Base-by-base conservation (phyloP, 2,113 vertebrate genomes). In the Tenebrosternarchus preto region DNA sequence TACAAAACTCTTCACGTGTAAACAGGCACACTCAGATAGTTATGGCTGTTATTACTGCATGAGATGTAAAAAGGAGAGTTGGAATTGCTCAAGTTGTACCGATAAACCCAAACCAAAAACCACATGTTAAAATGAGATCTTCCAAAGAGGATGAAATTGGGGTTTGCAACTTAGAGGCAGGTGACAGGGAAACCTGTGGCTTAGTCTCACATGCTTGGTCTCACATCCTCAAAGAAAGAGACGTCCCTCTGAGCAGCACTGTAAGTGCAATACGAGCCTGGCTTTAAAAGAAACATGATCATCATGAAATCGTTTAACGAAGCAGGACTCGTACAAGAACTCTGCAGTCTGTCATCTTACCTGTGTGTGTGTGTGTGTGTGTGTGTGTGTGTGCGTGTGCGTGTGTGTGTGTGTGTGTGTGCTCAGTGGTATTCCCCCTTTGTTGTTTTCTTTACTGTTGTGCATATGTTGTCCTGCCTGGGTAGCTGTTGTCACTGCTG, bases 221-320 rank as follows among this genome's bases (percentile, higher is more conserved):
- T n/a, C n/a, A n/a, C n/a, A n/a, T n/a, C n/a, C n/a, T n/a, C n/a
- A 11, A 25, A 66, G 76, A 79, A 82, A 82, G 11, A 82, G 83
- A 82, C 76, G 78, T 46, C 61, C 57, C 61, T 60, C 9, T 24
- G 31, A 68, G 76, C 22, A 80, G 61, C 56, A 73, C 53, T 61
- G 29, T 43, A 64, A 29, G 46, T 76, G 80, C 80, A 79, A 84
- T 55, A 17, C 53, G 57, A 85, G 56, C 67, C 31, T 46, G 31
- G 46, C 64, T 72, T 68, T 78, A 60, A 63, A 69, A 64, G 83
- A 82, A 82, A 85, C 60, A 46, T 76, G 63, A 85, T 85, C 76
- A 82, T 76, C 79, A 79, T 72, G 73, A 82, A 79, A 84, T 57
- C 7, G 39, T 43, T 15, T 55, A n/a, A n/a, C n/a, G 16, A 16